Evolutionary conservation across 2,888 invertebrate genomes (phyloP).

Genomic region (Andrena bucephala): DNA sequence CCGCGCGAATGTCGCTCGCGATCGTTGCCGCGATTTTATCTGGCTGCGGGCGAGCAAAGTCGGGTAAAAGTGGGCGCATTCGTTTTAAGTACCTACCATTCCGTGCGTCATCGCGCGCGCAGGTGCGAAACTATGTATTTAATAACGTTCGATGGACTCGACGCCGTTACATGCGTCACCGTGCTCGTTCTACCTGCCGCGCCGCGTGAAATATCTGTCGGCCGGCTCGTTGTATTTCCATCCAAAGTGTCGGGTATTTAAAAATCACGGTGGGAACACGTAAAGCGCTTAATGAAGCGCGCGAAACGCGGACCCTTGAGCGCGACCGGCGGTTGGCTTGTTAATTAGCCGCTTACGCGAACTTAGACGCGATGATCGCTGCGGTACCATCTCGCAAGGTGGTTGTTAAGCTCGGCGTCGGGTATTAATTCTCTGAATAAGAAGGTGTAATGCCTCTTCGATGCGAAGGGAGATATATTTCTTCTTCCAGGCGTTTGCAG

Average conservation of each 20-base stretch:
- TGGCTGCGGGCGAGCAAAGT: background rate
- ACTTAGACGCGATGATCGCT: constrained; percentile 37
- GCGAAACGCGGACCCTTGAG: constrained; percentile 27
- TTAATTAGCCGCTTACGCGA: constrained; percentile 39
- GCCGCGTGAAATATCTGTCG: background rate
- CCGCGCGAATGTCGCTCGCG: constrained; percentile 25
- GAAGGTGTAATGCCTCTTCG: background rate
- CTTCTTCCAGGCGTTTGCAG: no score
- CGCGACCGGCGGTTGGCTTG: constrained; percentile 28
- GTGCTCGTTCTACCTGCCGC: background rate
- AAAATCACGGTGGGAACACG: background rate
- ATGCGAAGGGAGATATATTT: no score
- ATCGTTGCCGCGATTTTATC: constrained; percentile 32
- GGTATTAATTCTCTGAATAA: constrained; percentile 35
- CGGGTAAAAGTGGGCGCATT: constrained; percentile 37
- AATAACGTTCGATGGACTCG: constrained; percentile 28
- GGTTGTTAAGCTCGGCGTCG: constrained; percentile 8
- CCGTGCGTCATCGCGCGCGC: constrained; percentile 50
- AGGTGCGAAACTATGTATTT: constrained; percentile 46
- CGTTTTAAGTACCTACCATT: constrained; percentile 27
- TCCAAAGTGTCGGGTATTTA: background rate
- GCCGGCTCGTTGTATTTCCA: background rate
- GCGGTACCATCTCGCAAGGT: constrained; percentile 20
- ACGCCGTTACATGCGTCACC: constrained; percentile 27
- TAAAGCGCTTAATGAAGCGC: constrained; percentile 36